These are phyloP conservation scores for Epizoanthus scotinus DNA, from an alignment of 92 coral and sea anemone genomes.

Conservation along the genomic window DNA sequence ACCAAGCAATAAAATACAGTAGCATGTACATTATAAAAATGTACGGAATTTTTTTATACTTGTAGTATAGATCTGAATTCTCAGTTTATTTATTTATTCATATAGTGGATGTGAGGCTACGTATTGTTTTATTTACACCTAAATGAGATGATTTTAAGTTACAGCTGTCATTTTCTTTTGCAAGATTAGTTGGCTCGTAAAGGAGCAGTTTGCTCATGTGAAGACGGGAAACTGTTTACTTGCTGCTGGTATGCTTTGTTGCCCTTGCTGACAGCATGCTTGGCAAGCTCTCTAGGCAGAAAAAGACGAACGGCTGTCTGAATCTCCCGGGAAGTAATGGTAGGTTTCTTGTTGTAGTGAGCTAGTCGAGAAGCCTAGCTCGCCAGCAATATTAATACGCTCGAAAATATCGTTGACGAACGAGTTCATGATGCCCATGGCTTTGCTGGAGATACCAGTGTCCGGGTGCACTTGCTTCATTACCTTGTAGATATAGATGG, in stretches of 20 bases:
- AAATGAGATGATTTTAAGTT: constrained; percentile 25
- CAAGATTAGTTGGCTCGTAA: constrained; percentile 51
- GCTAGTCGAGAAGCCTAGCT: constrained; percentile 39
- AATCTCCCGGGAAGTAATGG: no score
- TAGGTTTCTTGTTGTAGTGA: constrained; percentile 42
- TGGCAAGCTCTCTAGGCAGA: constrained; percentile 86
- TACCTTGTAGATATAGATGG: no score
- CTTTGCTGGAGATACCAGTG: constrained; percentile 39
- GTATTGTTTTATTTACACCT: constrained; percentile 29
- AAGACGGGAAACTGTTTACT: constrained; percentile 37
- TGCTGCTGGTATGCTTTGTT: constrained; percentile 78
- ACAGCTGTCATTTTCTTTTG: constrained; percentile 11
- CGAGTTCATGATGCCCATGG: neutral
- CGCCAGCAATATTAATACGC: constrained; percentile 40
- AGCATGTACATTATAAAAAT: no score
- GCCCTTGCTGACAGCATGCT: constrained; percentile 78
- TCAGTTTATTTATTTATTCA: no score
- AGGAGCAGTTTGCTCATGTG: constrained; percentile 45
- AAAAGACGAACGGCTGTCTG: constrained; percentile 63
- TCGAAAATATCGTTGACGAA: constrained; percentile 39
- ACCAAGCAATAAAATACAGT: no score
- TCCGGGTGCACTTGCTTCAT: constrained; percentile 35
- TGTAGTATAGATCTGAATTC: no score
- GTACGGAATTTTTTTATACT: no score
- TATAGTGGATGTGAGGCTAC: neutral